Conservation (phyloP, 2,888 invertebrate species). For the Hedychridium roseum region DNA sequence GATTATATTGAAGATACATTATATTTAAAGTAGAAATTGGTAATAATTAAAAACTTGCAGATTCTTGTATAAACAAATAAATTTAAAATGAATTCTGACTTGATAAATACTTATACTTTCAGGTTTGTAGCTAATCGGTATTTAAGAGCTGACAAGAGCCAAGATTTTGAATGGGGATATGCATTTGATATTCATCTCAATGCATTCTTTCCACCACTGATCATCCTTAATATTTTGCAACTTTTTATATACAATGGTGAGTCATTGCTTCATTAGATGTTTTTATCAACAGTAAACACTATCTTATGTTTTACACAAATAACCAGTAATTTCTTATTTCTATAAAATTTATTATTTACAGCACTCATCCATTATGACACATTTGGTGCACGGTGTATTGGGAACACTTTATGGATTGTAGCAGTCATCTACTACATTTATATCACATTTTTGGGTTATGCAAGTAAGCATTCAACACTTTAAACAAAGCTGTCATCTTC, state of each 20-base stretch:
- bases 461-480: slow-evolving; percentile 72
- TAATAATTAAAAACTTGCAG: not conserved
- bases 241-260: slow-evolving; percentile 86
- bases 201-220: slow-evolving; percentile 96
- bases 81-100: slow-evolving; percentile 1
- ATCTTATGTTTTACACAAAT: slow-evolving; percentile 4
- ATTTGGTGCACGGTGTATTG: slow-evolving; percentile 83
- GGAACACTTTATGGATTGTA: slow-evolving; percentile 93
- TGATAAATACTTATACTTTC: slow-evolving; percentile 38
- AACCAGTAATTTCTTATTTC: slow-evolving; percentile 5
- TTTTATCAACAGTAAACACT: not conserved
- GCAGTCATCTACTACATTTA: slow-evolving; percentile 93
- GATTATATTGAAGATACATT: slow-evolving; percentile 1
- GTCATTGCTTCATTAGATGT: slow-evolving; percentile 36
- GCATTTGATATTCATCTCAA: slow-evolving; percentile 98
- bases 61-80: not conserved
- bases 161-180: slow-evolving; percentile 97
- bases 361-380: slow-evolving; percentile 80
- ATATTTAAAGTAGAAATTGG: too few relatives aligned
- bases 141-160: slow-evolving; percentile 72
- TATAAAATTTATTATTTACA: slow-evolving; percentile 62
- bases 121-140: slow-evolving; percentile 87
- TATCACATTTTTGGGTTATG: slow-evolving; percentile 97
- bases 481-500: not conserved
- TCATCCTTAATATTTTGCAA: slow-evolving; percentile 92